These are phyloP conservation scores for Epirrita christyi DNA, from an alignment of 2,888 invertebrate genomes.

Conservation along the genomic window DNA sequence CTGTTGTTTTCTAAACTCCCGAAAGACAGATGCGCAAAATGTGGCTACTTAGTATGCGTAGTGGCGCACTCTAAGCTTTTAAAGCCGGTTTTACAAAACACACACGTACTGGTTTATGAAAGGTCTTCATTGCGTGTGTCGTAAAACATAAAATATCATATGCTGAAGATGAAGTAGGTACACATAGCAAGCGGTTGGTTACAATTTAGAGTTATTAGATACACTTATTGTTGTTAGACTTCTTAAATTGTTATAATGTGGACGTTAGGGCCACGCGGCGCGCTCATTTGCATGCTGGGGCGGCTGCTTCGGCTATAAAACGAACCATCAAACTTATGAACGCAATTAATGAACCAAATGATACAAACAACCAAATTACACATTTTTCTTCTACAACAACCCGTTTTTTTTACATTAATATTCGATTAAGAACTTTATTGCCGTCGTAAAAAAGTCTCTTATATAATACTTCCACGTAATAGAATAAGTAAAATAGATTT, in stretches of 20 bases:
- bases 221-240: conserved; percentile 78
- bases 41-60: conserved; percentile 49
- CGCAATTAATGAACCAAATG: conserved; percentile 79
- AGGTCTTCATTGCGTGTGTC: conserved; percentile 38
- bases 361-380: conserved; percentile 50
- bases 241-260: conserved; percentile 82
- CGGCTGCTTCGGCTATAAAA: conserved; percentile 73
- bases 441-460: conserved; percentile 46
- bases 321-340: conserved; percentile 72
- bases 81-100: conserved; percentile 42
- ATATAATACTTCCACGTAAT: conserved; percentile 42
- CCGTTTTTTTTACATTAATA: conserved; percentile 54
- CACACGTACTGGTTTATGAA: conserved; percentile 43
- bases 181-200: conserved; percentile 22
- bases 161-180: conserved; percentile 34
- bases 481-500: conserved; percentile 71
- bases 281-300: conserved; percentile 74
- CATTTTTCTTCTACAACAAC: conserved; percentile 24
- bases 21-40: conserved; percentile 37
- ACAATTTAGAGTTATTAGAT: conserved; percentile 46
- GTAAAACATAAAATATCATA: conserved; percentile 39
- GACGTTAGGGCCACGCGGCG: conserved; percentile 76
- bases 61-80: conserved; percentile 39
- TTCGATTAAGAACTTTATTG: conserved; percentile 61
- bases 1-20: conserved; percentile 46